phyloP scores from a whole-genome alignment of 2,888 invertebrate species.

The Nemoura dubitans region DNA sequence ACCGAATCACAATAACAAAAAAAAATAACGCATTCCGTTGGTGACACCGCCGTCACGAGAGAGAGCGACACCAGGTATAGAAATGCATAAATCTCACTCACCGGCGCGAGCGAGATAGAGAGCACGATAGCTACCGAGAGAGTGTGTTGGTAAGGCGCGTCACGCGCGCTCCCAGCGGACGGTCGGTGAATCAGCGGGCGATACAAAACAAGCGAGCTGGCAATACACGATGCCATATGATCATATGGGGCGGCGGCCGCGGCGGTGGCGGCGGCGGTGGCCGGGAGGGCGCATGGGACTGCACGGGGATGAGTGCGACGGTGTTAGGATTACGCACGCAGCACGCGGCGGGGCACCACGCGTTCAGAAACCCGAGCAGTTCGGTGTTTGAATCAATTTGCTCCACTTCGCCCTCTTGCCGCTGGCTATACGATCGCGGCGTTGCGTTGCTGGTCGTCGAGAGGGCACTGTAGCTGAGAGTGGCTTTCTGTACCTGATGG shows the following conservation, averaged over 20 bases:
- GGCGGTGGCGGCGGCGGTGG: no score
- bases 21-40: no score
- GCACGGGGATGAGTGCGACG: neutral
- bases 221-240: neutral
- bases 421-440: no score
- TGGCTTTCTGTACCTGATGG: no score
- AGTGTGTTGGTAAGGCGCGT: neutral
- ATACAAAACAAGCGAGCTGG: conserved; percentile 28
- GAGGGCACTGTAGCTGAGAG: no score
- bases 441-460: no score
- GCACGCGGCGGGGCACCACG: neutral
- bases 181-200: conserved; percentile 46
- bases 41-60: neutral
- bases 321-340: neutral
- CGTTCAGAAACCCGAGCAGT: conserved; percentile 32
- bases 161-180: conserved; percentile 47
- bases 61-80: neutral
- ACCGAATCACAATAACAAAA: no score
- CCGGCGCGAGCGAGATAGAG: neutral
- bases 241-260: neutral
- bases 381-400: conserved; percentile 48
- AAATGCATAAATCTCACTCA: conserved; percentile 24
- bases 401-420: neutral
- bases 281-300: neutral
- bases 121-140: neutral